A percentile compares a stretch with the other conserved stretches of the same genome.
These are phyloP conservation scores for Isurus oxyrinchus DNA, from an alignment of 2,113 vertebrate species.

Conservation along the genomic window DNA sequence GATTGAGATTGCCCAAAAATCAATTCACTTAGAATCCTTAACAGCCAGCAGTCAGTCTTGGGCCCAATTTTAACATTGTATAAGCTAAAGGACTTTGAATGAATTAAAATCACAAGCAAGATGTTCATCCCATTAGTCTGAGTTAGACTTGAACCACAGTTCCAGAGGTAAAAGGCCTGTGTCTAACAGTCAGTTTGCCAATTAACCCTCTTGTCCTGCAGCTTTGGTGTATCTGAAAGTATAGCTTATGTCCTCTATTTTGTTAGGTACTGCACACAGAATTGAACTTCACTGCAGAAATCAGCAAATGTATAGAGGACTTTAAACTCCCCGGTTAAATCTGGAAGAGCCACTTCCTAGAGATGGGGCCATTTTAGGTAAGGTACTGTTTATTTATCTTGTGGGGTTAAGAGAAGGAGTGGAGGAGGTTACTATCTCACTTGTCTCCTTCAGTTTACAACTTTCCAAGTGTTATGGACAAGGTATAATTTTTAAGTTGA, in stretches of 20 bases:
- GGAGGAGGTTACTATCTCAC: neutral
- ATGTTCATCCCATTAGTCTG: neutral
- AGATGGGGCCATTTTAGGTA: neutral
- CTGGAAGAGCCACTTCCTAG: neutral
- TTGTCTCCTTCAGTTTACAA: too few relatives aligned
- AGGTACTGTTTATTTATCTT: neutral
- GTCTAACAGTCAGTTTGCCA: neutral
- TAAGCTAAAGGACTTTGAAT: too few relatives aligned
- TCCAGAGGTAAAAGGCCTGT: neutral
- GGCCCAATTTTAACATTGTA: too few relatives aligned
- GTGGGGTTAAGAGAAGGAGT: neutral
- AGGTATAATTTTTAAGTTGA: too few relatives aligned
- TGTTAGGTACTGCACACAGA: neutral
- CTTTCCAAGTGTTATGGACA: too few relatives aligned
- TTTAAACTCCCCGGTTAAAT: neutral
- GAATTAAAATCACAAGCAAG: neutral
- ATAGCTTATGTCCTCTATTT: too few relatives aligned
- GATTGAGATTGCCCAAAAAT: neutral
- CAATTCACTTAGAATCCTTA: neutral
- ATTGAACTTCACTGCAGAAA: neutral
- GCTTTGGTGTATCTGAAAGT: neutral
- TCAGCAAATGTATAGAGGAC: neutral
- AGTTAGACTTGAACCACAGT: neutral
- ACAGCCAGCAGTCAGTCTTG: neutral
- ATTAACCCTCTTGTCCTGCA: neutral